phyloP scores from a whole-genome alignment of 2,113 vertebrate species.

The Silurus glanis region DNA sequence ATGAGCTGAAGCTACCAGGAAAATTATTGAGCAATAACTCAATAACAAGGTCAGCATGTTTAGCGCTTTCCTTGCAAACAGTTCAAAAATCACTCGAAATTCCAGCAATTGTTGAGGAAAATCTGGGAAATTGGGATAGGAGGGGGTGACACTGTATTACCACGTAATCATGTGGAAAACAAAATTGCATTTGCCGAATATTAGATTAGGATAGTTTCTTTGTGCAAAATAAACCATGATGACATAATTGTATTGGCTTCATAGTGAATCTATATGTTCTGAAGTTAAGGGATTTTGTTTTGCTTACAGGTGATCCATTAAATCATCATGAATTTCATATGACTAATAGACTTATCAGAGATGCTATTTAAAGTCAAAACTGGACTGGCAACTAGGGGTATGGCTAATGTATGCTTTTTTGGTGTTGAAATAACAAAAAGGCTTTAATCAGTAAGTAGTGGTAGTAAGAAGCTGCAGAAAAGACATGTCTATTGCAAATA shows the following conservation, averaged over 20 bases:
- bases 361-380: neutral
- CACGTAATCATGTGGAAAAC: neutral
- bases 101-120: neutral
- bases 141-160: neutral
- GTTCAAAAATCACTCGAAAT: neutral
- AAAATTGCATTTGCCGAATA: neutral
- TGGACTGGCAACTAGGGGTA: neutral
- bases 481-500: neutral
- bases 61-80: slow-evolving; percentile 4
- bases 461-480: neutral
- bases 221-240: neutral
- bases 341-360: neutral
- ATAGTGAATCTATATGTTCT: neutral
- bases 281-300: neutral
- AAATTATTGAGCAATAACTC: slow-evolving; percentile 36
- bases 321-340: neutral
- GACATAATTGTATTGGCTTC: neutral
- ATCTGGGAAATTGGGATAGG: neutral
- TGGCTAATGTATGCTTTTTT: neutral
- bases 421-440: neutral
- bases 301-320: neutral
- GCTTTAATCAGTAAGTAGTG: neutral
- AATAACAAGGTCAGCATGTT: slow-evolving; percentile 24
- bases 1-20: slow-evolving; percentile 17
- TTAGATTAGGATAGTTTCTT: neutral